A percentile compares a stretch with the other conserved stretches of the same genome.
These are phyloP conservation scores for Beris morrisii DNA, from an alignment of 2,888 invertebrate species.

Conservation along the genomic window DNA sequence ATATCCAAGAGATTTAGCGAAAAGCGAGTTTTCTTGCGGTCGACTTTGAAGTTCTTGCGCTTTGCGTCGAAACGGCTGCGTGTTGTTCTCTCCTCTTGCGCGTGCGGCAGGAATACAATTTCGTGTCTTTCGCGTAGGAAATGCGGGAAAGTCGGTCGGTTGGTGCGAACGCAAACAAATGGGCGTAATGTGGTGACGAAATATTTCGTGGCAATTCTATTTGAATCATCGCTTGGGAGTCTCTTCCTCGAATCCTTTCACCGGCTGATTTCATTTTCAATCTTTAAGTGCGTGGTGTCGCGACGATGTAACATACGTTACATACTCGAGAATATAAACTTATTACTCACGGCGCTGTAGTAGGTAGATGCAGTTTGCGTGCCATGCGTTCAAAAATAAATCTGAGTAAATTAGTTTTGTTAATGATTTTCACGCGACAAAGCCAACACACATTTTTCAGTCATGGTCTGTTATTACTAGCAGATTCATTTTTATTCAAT, in stretches of 20 bases:
- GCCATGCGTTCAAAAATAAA: constrained; percentile 11
- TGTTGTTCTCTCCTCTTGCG: constrained; percentile 8
- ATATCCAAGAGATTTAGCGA: constrained; percentile 16
- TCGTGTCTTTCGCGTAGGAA: background rate
- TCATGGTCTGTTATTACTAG: too few species aligned
- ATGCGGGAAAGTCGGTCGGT: background rate
- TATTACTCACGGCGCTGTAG: constrained; percentile 9
- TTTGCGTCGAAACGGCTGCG: constrained; percentile 8
- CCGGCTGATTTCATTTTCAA: constrained; percentile 19
- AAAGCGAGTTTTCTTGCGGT: constrained; percentile 17
- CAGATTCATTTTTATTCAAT: too few species aligned
- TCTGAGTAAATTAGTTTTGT: constrained; percentile 7
- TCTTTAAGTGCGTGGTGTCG: constrained; percentile 14
- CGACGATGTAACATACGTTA: too few species aligned
- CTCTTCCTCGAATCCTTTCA: constrained; percentile 16
- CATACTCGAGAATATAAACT: background rate
- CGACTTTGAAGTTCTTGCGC: constrained; percentile 14
- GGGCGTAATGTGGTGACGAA: constrained; percentile 13
- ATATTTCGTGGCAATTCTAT: constrained; percentile 7
- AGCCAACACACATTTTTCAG: too few species aligned
- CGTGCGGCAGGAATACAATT: background rate
- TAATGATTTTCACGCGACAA: too few species aligned
- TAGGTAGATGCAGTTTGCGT: constrained; percentile 1
- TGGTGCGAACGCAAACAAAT: background rate
- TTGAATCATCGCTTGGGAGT: constrained; percentile 26